Percentiles rank a stretch among this genome's conserved stretches.
Conservation (phyloP, 2,888 invertebrate genomes). For the Dasypolia templi region DNA sequence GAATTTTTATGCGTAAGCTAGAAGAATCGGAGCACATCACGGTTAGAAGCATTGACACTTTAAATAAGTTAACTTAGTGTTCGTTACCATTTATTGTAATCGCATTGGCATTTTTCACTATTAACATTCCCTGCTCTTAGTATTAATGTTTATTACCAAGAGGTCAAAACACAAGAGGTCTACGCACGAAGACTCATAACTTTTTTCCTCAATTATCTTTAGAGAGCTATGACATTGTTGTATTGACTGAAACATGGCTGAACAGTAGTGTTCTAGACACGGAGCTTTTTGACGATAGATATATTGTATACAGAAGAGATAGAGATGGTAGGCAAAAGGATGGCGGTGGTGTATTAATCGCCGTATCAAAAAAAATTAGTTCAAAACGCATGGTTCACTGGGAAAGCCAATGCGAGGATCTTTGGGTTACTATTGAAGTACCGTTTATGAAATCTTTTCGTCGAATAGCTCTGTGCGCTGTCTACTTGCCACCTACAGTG, state of each 20-base stretch:
- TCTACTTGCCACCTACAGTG: neutral
- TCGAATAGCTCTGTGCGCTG: slow-evolving; percentile 1
- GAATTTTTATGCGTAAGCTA: neutral
- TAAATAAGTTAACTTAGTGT: neutral
- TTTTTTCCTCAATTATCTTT: neutral
- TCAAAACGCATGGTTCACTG: too few relatives aligned
- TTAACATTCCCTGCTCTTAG: neutral
- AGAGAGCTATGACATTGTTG: neutral
- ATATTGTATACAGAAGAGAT: too few relatives aligned
- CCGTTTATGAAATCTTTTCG: too few relatives aligned
- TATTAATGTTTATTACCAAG: neutral
- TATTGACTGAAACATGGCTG: neutral
- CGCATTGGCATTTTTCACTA: neutral
- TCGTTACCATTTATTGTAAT: neutral
- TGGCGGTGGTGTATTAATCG: too few relatives aligned
- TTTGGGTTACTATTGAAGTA: too few relatives aligned
- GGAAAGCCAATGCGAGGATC: too few relatives aligned
- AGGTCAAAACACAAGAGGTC: neutral
- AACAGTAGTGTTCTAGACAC: neutral
- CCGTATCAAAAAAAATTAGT: too few relatives aligned
- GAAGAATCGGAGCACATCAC: neutral
- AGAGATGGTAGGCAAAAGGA: too few relatives aligned
- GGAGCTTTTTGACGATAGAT: too few relatives aligned
- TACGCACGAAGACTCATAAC: neutral
- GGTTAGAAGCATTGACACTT: neutral